These are phyloP conservation scores for Cheilosia impressa DNA, from an alignment of 2,888 invertebrate species.

Conservation along the genomic window DNA sequence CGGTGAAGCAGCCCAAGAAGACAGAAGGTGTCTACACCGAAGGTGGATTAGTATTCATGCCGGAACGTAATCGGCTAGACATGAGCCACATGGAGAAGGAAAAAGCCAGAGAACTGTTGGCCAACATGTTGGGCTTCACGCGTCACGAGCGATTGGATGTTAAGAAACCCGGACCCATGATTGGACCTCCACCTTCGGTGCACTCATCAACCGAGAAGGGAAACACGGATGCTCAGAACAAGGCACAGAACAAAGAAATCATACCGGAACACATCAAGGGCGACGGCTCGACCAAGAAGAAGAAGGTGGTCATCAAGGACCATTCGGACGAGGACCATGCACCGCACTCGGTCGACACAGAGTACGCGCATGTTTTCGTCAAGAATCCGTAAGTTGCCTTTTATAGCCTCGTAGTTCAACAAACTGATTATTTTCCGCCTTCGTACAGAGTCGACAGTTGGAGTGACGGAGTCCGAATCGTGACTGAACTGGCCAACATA, in stretches of 20 bases:
- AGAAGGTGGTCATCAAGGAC: slow-evolving; percentile 81
- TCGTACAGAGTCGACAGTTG: slow-evolving; percentile 86
- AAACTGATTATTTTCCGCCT: background rate
- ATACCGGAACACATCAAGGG: slow-evolving; percentile 82
- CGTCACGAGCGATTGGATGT: slow-evolving; percentile 95
- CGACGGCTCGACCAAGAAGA: slow-evolving; percentile 81
- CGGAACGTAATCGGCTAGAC: slow-evolving; percentile 77
- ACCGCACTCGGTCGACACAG: slow-evolving; percentile 88
- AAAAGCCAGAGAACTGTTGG: slow-evolving; percentile 85
- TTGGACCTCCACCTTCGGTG: slow-evolving; percentile 80
- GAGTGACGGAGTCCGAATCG: slow-evolving; percentile 90
- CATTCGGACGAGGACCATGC: slow-evolving; percentile 85
- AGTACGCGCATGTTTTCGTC: slow-evolving; percentile 91
- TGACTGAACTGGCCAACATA: slow-evolving; percentile 88
- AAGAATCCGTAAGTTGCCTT: slow-evolving; percentile 87
- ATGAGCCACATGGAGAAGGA: slow-evolving; percentile 82
- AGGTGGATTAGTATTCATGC: slow-evolving; percentile 86
- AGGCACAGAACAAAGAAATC: slow-evolving; percentile 80
- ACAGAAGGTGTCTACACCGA: slow-evolving; percentile 85
- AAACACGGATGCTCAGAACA: slow-evolving; percentile 69
- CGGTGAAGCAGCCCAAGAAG: slow-evolving; percentile 71
- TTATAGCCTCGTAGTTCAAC: too few species aligned
- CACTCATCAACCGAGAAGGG: slow-evolving; percentile 73
- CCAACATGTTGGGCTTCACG: slow-evolving; percentile 91
- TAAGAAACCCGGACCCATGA: slow-evolving; percentile 96